Evolutionary conservation across 2,113 vertebrate species (phyloP).

Genomic region (Haliaeetus leucogaster): DNA sequence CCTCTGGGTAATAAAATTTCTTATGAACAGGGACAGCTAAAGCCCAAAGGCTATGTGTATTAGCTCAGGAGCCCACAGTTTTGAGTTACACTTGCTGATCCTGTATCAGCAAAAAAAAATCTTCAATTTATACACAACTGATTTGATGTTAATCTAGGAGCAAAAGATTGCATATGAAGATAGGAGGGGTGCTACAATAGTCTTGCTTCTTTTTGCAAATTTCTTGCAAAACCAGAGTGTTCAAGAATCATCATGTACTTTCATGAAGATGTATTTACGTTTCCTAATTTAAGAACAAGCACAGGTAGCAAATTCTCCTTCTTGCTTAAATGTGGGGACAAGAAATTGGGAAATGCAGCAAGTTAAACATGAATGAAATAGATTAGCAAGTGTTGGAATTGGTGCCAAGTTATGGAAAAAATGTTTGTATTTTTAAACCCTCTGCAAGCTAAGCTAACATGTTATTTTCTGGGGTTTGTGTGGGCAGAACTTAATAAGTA

Average conservation of each 20-base stretch:
- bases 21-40: background rate
- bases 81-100: background rate
- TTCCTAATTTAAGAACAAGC: background rate
- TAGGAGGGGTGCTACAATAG: background rate
- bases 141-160: background rate
- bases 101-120: background rate
- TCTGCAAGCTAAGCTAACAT: slow-evolving; percentile 30
- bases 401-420: background rate
- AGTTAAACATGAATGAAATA: slow-evolving; percentile 16
- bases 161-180: background rate
- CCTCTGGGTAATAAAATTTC: background rate
- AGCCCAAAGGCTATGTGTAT: background rate
- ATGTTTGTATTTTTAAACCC: slow-evolving; percentile 33
- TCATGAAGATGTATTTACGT: background rate
- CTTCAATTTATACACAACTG: background rate
- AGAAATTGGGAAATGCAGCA: background rate
- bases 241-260: background rate
- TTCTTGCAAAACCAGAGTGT: background rate
- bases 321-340: background rate
- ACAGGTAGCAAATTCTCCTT: background rate
- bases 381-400: background rate
- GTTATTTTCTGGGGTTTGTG: slow-evolving; percentile 55
- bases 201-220: background rate
- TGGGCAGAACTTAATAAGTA: slow-evolving; percentile 62
- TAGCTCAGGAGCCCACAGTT: background rate